Base-by-base conservation (phyloP, 2,888 invertebrate genomes). In the Cacoxenus indagator region DNA sequence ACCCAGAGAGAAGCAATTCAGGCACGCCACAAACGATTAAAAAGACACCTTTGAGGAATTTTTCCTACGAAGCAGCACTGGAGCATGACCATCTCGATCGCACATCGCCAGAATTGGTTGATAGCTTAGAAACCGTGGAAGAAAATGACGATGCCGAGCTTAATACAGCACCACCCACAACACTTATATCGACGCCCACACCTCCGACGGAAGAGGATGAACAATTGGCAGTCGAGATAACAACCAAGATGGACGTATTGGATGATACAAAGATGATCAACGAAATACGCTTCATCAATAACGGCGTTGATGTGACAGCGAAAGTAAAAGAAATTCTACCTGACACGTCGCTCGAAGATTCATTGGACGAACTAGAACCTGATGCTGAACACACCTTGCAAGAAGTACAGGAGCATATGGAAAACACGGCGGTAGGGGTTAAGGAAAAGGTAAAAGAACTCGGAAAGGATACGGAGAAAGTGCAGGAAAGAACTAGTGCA, bases 241-340 rank as follows among this genome's bases (percentile, higher is more conserved):
- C 83, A 9, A 85, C 86, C 27, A 83, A 73, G 0, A 79, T 76
- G n/a, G 86, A 87, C 75, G 77, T 81, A 1, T 62, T 81, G 37
- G 84, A 86, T 69, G 81, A 83, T 69, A 84, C 83, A 4, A 78
- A 84, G 24, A 74, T 85, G 5, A 76, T 86, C 0, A 87, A 87
- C 61, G 88, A 88, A 70, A 88, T 88, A 59, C 84, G 88, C 1
- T 88, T 87, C 64, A 88, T 88, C 11, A 87, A 88, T 72, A 86
- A 88, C 66, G 88, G 88, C 14, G 73, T 88, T 48, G 88, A 88
- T 79, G 87, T 88, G 2, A 88, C 88, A 0, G 82, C 84, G 17
- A 85, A 84, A 57, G 79, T 87, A 14, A 78, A 83, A 66, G 72
- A 79, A 11, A 83, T 80, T 48, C 75, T 81, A 82, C 71, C 74